A percentile compares a stretch with the other conserved stretches of the same genome.
phyloP scores from a whole-genome alignment of 2,113 vertebrate genomes.

The Barbus barbus region DNA sequence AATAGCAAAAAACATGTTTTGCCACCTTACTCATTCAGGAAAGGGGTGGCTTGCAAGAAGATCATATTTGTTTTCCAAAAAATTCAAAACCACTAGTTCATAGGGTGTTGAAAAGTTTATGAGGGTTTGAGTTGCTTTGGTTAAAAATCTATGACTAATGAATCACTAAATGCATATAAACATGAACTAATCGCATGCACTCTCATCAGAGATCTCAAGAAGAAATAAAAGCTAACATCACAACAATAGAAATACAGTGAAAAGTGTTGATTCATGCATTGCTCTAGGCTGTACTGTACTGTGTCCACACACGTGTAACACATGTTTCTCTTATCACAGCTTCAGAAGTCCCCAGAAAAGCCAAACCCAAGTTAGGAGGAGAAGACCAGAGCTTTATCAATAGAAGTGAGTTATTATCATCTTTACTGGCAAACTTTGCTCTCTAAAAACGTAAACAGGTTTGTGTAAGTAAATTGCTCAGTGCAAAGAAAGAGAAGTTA shows the following conservation, averaged over 20 bases:
- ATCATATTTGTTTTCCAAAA: neutral
- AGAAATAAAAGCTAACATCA: neutral
- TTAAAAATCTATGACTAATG: neutral
- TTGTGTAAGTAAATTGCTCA: no score
- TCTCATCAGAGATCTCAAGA: neutral
- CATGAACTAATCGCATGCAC: neutral
- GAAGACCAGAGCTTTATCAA: constrained; percentile 22
- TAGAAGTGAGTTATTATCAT: constrained; percentile 59
- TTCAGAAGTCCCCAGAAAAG: constrained; percentile 76
- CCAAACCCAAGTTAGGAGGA: constrained; percentile 72
- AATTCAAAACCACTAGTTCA: neutral
- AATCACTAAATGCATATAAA: neutral
- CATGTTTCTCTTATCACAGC: constrained; percentile 60
- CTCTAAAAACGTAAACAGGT: no score
- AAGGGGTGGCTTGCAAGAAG: neutral
- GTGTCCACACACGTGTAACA: neutral
- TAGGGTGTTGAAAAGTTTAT: neutral
- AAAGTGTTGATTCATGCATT: neutral
- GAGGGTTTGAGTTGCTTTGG: neutral
- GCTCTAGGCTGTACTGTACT: neutral
- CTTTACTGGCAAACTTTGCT: neutral
- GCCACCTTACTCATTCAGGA: no score
- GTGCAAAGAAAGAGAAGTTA: no score
- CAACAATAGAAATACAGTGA: neutral
- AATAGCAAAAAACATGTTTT: neutral